phyloP scores from a whole-genome alignment of 2,888 invertebrate genomes.

The Dioctria rufipes region DNA sequence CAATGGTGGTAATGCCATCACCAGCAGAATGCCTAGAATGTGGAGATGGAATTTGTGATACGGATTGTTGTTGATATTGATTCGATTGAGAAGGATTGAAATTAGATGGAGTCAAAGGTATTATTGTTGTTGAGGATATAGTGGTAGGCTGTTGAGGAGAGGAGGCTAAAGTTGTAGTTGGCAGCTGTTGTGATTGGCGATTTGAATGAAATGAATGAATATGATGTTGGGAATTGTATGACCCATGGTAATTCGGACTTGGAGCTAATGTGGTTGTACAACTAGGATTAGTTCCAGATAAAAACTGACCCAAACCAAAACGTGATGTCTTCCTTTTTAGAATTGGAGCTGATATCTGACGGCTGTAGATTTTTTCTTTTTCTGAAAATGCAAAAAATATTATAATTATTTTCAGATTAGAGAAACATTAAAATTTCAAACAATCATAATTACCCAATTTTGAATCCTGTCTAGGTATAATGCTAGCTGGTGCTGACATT shows the following conservation, averaged over 20 bases:
- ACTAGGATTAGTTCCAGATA: constrained; percentile 72
- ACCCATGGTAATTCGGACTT: constrained; percentile 56
- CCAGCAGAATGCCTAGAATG: constrained; percentile 63
- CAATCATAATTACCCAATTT: constrained; percentile 74
- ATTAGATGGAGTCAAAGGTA: constrained; percentile 58
- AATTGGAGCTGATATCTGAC: constrained; percentile 96
- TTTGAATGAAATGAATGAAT: constrained; percentile 58
- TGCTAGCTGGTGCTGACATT: constrained; percentile 92
- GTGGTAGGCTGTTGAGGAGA: constrained; percentile 57
- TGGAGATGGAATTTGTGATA: constrained; percentile 60
- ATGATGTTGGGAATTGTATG: constrained; percentile 41
- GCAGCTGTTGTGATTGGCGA: constrained; percentile 56
- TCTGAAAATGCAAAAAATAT: constrained; percentile 71
- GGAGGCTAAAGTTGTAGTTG: constrained; percentile 59
- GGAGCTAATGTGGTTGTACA: constrained; percentile 65
- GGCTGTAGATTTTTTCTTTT: constrained; percentile 88
- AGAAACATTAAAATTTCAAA: neutral
- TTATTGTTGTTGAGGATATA: constrained; percentile 51
- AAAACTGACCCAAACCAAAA: constrained; percentile 90
- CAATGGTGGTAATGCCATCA: constrained; percentile 64
- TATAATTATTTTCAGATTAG: neutral
- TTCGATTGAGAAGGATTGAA: constrained; percentile 58
- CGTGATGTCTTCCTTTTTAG: constrained; percentile 93
- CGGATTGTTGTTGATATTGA: constrained; percentile 57
- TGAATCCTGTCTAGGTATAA: constrained; percentile 82